Conservation (phyloP, 2,888 invertebrate species). For the Punctoribates punctum region DNA sequence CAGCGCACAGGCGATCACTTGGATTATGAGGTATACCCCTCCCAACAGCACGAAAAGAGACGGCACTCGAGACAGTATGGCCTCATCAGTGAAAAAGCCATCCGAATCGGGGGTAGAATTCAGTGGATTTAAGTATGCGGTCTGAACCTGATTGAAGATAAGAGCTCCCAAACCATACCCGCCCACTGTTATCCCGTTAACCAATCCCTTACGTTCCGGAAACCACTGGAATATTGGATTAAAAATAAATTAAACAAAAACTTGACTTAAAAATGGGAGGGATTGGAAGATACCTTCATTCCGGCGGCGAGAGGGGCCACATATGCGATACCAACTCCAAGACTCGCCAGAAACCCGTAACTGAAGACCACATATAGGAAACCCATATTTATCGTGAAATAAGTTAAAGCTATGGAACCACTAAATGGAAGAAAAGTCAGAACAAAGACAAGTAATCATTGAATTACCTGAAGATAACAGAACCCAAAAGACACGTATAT, state of each 20-base stretch:
- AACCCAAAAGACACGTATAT: slow-evolving; percentile 51
- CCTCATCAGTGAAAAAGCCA: slow-evolving; percentile 40
- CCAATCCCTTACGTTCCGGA: slow-evolving; percentile 52
- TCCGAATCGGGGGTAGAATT: slow-evolving; percentile 50
- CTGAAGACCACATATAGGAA: slow-evolving; percentile 46
- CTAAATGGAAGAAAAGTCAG: too few relatives aligned
- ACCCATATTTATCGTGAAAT: slow-evolving; percentile 49
- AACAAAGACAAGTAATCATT: too few relatives aligned
- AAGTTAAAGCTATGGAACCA: slow-evolving; percentile 51
- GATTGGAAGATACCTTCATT: slow-evolving; percentile 48
- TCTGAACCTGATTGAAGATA: slow-evolving; percentile 54
- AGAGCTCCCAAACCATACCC: slow-evolving; percentile 54
- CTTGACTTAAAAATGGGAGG: not conserved
- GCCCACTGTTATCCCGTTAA: slow-evolving; percentile 54
- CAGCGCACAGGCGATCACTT: slow-evolving; percentile 51
- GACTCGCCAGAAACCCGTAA: slow-evolving; percentile 50
- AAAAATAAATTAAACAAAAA: slow-evolving; percentile 9
- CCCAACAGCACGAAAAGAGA: slow-evolving; percentile 52
- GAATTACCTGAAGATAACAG: slow-evolving; percentile 51
- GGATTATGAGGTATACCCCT: slow-evolving; percentile 51
- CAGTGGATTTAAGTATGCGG: slow-evolving; percentile 54
- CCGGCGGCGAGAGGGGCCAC: slow-evolving; percentile 51
- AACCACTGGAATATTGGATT: slow-evolving; percentile 52
- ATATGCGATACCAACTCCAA: slow-evolving; percentile 52
- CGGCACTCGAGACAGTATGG: slow-evolving; percentile 50